Percentiles rank a stretch among this genome's conserved stretches.
Conservation (phyloP, 2,113 vertebrate species). For the Hirundichthys speculiger region DNA sequence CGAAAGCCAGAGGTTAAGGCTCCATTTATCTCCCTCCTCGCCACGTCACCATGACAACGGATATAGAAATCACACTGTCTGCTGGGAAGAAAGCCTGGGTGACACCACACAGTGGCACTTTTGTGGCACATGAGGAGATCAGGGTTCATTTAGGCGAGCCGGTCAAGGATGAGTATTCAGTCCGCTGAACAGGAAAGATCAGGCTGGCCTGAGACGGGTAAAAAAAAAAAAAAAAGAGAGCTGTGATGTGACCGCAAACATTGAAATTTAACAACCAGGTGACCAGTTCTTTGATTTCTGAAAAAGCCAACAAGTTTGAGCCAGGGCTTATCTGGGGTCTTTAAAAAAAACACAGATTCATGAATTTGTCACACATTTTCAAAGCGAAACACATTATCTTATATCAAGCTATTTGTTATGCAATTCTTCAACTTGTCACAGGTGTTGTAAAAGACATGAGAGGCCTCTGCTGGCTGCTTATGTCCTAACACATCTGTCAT, state of each 20-base stretch:
- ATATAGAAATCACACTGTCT: slow-evolving; percentile 99
- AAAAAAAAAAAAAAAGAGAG: background rate
- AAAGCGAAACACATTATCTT: background rate
- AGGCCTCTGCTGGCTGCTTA: slow-evolving; percentile 93
- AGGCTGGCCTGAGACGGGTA: slow-evolving; percentile 81
- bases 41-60: slow-evolving; percentile 97
- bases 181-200: slow-evolving; percentile 88
- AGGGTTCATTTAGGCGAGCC: slow-evolving; percentile 89
- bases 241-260: slow-evolving; percentile 38
- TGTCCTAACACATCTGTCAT: slow-evolving; percentile 77
- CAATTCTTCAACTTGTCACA: slow-evolving; percentile 37
- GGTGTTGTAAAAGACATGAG: slow-evolving; percentile 87
- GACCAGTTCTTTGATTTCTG: too few relatives aligned
- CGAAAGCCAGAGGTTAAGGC: slow-evolving; percentile 93
- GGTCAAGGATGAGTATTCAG: slow-evolving; percentile 93
- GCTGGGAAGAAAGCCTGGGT: slow-evolving; percentile 91
- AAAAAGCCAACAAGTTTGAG: too few relatives aligned
- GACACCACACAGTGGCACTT: slow-evolving; percentile 93
- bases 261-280: slow-evolving; percentile 37
- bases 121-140: slow-evolving; percentile 92
- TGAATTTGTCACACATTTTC: slow-evolving; percentile 2
- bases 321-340: background rate
- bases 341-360: background rate
- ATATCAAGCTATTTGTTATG: slow-evolving; percentile 12
- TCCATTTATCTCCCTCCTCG: slow-evolving; percentile 91